Percentiles rank a stretch among this genome's conserved stretches.
Conservation (phyloP, 2,888 invertebrate species). For the Lithodes maja region DNA sequence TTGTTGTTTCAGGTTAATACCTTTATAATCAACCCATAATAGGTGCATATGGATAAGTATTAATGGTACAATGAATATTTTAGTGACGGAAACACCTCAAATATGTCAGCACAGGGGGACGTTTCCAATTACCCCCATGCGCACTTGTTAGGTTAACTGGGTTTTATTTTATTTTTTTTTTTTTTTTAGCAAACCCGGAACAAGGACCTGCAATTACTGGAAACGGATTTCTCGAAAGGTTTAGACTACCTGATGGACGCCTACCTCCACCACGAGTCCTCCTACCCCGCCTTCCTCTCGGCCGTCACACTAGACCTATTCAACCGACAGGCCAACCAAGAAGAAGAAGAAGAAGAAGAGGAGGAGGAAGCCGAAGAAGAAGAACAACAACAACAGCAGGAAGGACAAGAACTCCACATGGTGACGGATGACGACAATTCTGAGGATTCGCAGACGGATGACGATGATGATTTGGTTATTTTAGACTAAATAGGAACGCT, state of each 20-base stretch:
- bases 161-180: no score
- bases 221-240: constrained; percentile 86
- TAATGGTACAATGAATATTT: no score
- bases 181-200: constrained; percentile 80
- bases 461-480: constrained; percentile 55
- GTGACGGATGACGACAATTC: constrained; percentile 34
- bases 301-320: constrained; percentile 86
- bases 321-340: constrained; percentile 53
- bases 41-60: no score
- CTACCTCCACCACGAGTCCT: constrained; percentile 86
- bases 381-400: constrained; percentile 23
- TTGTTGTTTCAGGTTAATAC: no score
- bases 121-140: no score
- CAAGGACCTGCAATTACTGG: constrained; percentile 87
- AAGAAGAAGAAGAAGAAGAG: constrained; percentile 30
- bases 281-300: constrained; percentile 91
- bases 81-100: no score
- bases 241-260: constrained; percentile 84
- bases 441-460: constrained; percentile 3
- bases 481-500: constrained; percentile 38
- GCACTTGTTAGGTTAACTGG: no score
- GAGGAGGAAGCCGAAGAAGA: constrained; percentile 36
- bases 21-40: no score
- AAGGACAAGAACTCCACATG: constrained; percentile 18
- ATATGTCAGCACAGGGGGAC: no score